Evolutionary conservation across 2,797 vertebrate genomes (phyloP), one percentile per base, ranked within the genome.

Genomic region (Zalophus californianus): DNA sequence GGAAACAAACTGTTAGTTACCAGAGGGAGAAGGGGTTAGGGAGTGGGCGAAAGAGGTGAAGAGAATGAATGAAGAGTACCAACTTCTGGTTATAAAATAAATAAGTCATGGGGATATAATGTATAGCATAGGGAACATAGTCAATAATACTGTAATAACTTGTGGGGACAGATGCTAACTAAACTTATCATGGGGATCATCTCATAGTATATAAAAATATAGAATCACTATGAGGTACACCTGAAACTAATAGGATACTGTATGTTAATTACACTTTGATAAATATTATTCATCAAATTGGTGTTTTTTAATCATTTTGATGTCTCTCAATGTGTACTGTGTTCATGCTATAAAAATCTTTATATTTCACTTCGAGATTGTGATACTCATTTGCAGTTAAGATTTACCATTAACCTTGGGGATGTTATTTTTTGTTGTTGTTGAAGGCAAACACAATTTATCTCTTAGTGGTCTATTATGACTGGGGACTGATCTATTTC

Each of bases 401-500:
- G 50, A 10, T 48, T 35, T 72, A 68, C 48, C 68, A 54, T 97
- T 90, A 95, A 97, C 84, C 87, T 97, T 94, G 78, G 20, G 12
- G 52, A 35, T 86, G 92, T 58, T 64, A 58, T 54, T n/a, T 88
- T 62, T 54, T 48, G 72, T 86, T 56, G 21, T 29, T 87, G 68
- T 95, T 94, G 82, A 96, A 78, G 35, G 21, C 73, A 97, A 97
- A 89, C 23, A 38, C 27, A 6, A 13, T 97, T 96, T 90, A 87
- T 89, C 85, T 96, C 62, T 90, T 97, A 91, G 8, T 77, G 64
- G 64, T 97, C 80, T 96, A 35, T 72, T 68, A 58, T 95, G 96
- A 85, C 90, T 95, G 95, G 93, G 44, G 23, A 20, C 90, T 96
- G 90, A 93, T 98, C 96, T 97, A 83, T 98, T 98, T 98, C 93